phyloP scores from a whole-genome alignment of 2,888 invertebrate genomes.

The Helleia helle region DNA sequence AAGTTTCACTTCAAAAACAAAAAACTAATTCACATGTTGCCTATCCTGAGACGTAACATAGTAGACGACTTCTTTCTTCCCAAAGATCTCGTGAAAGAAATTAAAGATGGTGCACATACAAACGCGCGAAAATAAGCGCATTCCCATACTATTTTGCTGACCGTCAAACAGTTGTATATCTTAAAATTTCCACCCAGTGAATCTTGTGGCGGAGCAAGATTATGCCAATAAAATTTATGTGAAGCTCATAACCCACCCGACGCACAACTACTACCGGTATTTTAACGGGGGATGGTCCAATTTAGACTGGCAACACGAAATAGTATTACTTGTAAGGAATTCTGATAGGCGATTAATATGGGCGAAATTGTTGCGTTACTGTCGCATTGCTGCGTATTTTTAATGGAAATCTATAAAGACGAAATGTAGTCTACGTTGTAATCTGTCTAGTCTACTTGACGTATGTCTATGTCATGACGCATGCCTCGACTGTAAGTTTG shows the following conservation, averaged over 20 bases:
- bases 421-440: no score
- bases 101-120: no score
- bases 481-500: no score
- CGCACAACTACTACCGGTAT: constrained; percentile 4
- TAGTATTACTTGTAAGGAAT: constrained; percentile 11
- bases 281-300: background rate
- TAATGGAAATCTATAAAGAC: no score
- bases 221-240: constrained; percentile 72
- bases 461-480: no score
- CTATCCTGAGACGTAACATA: no score
- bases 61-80: background rate
- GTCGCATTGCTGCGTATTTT: constrained; percentile 2
- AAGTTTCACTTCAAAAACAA: no score
- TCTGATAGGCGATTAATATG: constrained; percentile 12
- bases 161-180: constrained; percentile 57
- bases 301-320: background rate
- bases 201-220: constrained; percentile 62
- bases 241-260: constrained; percentile 36
- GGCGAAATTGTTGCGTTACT: constrained; percentile 9
- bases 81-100: background rate
- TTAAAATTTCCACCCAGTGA: constrained; percentile 73
- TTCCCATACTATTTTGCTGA: constrained; percentile 34
- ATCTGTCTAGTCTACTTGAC: no score
- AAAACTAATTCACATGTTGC: no score
- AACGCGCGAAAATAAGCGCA: no score